These are phyloP conservation scores for Arctocebus calabarensis DNA, from an alignment of 2,797 vertebrate genomes.

Conservation along the genomic window DNA sequence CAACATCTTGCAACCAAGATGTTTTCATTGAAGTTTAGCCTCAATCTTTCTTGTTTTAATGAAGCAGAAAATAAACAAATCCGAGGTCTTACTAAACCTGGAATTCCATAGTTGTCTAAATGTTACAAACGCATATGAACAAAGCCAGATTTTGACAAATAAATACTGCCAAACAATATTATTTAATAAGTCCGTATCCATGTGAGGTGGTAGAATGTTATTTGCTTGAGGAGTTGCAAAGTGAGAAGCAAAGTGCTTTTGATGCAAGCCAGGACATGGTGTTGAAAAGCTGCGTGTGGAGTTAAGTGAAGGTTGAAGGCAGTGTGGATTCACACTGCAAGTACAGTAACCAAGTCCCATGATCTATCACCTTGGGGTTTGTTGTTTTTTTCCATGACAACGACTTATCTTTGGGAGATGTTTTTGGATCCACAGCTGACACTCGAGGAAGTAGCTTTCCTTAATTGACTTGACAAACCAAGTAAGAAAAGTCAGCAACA, in stretches of 20 bases:
- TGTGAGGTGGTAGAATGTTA: neutral
- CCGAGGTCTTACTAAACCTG: neutral
- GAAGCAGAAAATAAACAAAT: neutral
- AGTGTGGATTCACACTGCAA: slow-evolving; percentile 78
- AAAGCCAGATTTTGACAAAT: slow-evolving; percentile 16
- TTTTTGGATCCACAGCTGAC: slow-evolving; percentile 80
- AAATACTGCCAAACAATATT: neutral
- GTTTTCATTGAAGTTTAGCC: slow-evolving; percentile 18
- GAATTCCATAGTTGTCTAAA: neutral
- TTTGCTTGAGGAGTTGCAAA: slow-evolving; percentile 73
- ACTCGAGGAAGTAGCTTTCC: slow-evolving; percentile 84
- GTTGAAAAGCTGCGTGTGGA: slow-evolving; percentile 86
- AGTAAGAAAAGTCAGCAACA: slow-evolving; percentile 60
- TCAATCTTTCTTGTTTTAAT: neutral
- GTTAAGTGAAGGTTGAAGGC: slow-evolving; percentile 81
- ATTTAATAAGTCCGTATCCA: slow-evolving; percentile 14
- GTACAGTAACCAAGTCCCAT: slow-evolving; percentile 76
- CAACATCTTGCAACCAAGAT: neutral
- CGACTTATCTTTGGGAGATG: slow-evolving; percentile 87
- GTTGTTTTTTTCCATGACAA: slow-evolving; percentile 89
- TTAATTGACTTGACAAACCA: slow-evolving; percentile 69
- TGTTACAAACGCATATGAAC: neutral
- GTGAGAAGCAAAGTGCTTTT: slow-evolving; percentile 78
- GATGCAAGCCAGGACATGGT: slow-evolving; percentile 85
- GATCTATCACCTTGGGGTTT: slow-evolving; percentile 80